A percentile compares a stretch with the other conserved stretches of the same genome.
phyloP scores from a whole-genome alignment of 2,113 vertebrate genomes.

The Grallaria varia region DNA sequence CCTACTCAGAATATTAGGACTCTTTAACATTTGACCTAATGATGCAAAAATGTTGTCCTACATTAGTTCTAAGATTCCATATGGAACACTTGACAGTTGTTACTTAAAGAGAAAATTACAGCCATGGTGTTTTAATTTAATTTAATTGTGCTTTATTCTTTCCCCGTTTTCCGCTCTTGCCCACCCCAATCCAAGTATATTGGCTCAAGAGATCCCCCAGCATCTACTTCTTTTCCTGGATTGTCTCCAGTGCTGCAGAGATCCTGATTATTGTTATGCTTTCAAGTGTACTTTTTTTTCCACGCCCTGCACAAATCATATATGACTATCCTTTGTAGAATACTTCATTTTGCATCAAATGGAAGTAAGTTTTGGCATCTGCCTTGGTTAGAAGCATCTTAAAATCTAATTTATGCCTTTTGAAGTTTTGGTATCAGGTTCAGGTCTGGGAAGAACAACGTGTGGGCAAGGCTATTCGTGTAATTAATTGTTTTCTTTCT shows the following conservation, averaged over 20 bases:
- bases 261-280: neutral
- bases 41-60: neutral
- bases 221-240: neutral
- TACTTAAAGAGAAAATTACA: neutral
- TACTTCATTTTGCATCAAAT: neutral
- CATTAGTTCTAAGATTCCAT: neutral
- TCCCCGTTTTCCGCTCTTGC: neutral
- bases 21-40: neutral
- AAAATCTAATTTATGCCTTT: neutral
- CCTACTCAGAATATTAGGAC: neutral
- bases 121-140: neutral
- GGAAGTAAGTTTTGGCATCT: neutral
- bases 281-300: neutral
- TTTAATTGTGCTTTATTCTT: neutral
- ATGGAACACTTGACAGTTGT: neutral
- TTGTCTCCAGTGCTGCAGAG: neutral
- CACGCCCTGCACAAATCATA: rapidly evolving
- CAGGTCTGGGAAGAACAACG: neutral
- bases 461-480: neutral
- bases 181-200: neutral
- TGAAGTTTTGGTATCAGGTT: neutral
- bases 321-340: neutral
- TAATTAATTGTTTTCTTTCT: constrained; percentile 60
- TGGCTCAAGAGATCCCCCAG: neutral
- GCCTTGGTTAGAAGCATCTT: neutral